phyloP scores from a whole-genome alignment of 2,797 vertebrate genomes.

The Channa striata region DNA sequence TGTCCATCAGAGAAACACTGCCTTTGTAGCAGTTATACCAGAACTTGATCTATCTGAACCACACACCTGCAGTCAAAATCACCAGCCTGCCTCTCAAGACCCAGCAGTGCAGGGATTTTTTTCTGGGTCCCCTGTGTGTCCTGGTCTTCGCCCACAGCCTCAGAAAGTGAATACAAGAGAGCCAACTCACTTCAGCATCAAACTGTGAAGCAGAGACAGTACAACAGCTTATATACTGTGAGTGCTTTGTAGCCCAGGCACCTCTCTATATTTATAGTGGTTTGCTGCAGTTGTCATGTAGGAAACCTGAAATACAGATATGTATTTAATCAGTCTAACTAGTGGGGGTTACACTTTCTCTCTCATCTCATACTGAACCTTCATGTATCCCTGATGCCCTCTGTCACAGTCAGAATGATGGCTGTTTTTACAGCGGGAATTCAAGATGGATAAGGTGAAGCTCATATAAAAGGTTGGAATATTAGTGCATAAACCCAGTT shows the following conservation, averaged over 20 bases:
- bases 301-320: constrained; percentile 34
- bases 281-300: constrained; percentile 47
- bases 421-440: constrained; percentile 34
- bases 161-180: constrained; percentile 7
- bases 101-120: constrained; percentile 34
- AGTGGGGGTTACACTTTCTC: constrained; percentile 39
- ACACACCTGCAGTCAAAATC: background rate
- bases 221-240: constrained; percentile 39
- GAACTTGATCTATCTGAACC: constrained; percentile 69
- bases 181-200: constrained; percentile 23
- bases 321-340: constrained; percentile 67
- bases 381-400: constrained; percentile 7
- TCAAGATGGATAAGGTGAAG: constrained; percentile 30
- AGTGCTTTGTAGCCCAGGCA: constrained; percentile 9
- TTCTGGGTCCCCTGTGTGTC: constrained; percentile 27
- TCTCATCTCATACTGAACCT: constrained; percentile 33
- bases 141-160: constrained; percentile 22
- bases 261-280: background rate
- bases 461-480: constrained; percentile 45
- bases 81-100: constrained; percentile 14
- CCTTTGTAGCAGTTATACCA: constrained; percentile 68
- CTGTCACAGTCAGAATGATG: constrained; percentile 31
- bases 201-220: constrained; percentile 58
- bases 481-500: constrained; percentile 45
- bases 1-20: constrained; percentile 49